A percentile compares a stretch with the other conserved stretches of the same genome.
Evolutionary conservation across 2,113 vertebrate species (phyloP).

Genomic region (Lepisosteus oculatus): DNA sequence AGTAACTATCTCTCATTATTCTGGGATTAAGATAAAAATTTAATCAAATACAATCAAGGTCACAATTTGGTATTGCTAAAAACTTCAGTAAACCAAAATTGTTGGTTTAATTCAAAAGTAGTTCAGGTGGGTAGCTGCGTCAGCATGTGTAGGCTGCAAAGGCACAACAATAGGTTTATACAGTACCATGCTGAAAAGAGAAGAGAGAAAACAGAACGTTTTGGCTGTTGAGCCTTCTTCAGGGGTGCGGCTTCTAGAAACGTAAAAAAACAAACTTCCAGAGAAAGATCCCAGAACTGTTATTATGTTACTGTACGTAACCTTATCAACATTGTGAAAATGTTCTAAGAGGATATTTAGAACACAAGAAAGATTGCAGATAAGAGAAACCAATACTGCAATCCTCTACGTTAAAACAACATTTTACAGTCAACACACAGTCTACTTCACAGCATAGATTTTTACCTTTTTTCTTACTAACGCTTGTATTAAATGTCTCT

Average conservation of each 20-base stretch:
- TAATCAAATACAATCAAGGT: not conserved
- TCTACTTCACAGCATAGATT: not conserved
- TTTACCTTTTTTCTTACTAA: not conserved
- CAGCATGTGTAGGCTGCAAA: too few relatives aligned
- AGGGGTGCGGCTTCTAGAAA: too few relatives aligned
- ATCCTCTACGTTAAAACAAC: not conserved
- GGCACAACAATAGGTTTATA: too few relatives aligned
- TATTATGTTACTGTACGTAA: too few relatives aligned
- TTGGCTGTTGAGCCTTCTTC: too few relatives aligned
- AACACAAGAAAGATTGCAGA: not conserved
- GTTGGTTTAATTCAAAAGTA: not conserved
- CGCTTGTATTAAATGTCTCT: constrained; percentile 10
- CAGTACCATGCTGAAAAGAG: too few relatives aligned
- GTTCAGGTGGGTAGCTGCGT: too few relatives aligned
- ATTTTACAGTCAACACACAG: constrained; percentile 3
- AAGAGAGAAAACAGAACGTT: too few relatives aligned
- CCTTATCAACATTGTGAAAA: too few relatives aligned
- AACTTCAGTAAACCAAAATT: not conserved
- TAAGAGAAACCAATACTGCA: not conserved
- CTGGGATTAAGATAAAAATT: not conserved
- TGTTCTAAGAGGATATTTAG: too few relatives aligned
- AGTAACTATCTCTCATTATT: constrained; percentile 18
- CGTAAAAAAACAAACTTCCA: too few relatives aligned
- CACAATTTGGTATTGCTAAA: not conserved
- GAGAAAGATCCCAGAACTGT: too few relatives aligned